A percentile compares a stretch with the other conserved stretches of the same genome.
Conservation (phyloP, 37 sponge, comb jelly and placozoan species). For the Halisarca cf. caerulea region DNA sequence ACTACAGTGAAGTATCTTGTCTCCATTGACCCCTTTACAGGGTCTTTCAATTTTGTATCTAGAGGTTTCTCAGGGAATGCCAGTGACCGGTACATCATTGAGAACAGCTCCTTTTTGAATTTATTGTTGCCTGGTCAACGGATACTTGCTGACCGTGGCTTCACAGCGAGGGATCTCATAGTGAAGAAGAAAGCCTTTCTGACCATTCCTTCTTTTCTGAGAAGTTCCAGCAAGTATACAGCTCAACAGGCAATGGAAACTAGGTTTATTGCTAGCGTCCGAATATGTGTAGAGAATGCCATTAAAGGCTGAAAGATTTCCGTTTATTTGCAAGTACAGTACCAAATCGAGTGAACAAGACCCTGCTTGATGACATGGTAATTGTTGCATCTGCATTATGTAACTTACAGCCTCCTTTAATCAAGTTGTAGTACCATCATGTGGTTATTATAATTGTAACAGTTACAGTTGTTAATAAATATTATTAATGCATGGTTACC, state of each 20-base stretch:
- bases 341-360: conserved; percentile 20
- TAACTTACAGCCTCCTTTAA: conserved; percentile 34
- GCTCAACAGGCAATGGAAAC: neutral
- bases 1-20: conserved; percentile 38
- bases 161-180: conserved; percentile 15
- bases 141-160: conserved; percentile 24
- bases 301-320: conserved; percentile 38
- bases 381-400: conserved; percentile 39
- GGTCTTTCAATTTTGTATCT: conserved; percentile 10
- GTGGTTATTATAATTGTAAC: no score
- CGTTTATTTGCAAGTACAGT: neutral
- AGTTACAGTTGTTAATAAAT: no score
- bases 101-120: neutral
- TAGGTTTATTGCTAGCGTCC: neutral
- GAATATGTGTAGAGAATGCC: conserved; percentile 36
- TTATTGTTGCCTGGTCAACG: conserved; percentile 4
- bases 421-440: neutral
- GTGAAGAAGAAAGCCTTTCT: conserved; percentile 25
- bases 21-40: conserved; percentile 14
- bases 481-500: no score
- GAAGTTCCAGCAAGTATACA: neutral
- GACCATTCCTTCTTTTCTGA: conserved; percentile 19
- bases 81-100: conserved; percentile 13
- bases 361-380: conserved; percentile 51
- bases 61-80: neutral